Conservation (phyloP, 2,888 invertebrate genomes). For the Encarsia formosa region DNA sequence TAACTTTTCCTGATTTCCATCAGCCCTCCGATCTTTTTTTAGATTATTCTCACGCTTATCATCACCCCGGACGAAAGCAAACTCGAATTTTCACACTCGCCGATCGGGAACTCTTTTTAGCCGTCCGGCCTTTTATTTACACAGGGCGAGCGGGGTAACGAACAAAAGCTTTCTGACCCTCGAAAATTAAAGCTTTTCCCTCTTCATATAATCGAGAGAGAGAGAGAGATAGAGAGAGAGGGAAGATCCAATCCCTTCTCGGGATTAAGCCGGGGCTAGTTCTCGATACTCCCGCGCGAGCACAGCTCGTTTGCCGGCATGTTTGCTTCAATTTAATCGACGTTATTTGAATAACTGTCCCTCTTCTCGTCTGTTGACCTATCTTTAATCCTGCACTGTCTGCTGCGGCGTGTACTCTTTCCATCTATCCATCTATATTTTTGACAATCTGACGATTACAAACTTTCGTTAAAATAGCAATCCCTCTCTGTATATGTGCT, state of each 20-base stretch:
- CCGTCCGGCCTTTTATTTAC: too few species aligned
- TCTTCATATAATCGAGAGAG: slow-evolving; percentile 10
- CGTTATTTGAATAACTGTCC: slow-evolving; percentile 29
- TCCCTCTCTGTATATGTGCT: too few species aligned
- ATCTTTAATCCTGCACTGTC: neutral
- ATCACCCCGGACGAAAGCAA: neutral
- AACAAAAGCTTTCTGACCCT: slow-evolving; percentile 25
- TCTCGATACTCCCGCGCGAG: slow-evolving; percentile 5
- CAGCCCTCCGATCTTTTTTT: slow-evolving; percentile 1
- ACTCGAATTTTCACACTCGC: slow-evolving; percentile 33
- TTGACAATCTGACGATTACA: too few species aligned
- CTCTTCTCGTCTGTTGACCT: neutral
- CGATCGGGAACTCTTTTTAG: slow-evolving; percentile 8
- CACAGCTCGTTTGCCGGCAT: slow-evolving; percentile 5
- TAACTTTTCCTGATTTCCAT: neutral
- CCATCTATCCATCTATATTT: neutral
- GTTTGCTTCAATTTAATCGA: slow-evolving; percentile 29
- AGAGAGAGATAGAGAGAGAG: slow-evolving; percentile 6
- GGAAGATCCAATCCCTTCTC: slow-evolving; percentile 19
- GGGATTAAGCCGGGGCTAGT: too few species aligned
- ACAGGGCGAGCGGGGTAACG: slow-evolving; percentile 30
- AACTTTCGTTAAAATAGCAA: too few species aligned
- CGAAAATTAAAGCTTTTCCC: slow-evolving; percentile 24
- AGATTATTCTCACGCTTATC: slow-evolving; percentile 11
- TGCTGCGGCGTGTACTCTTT: too few species aligned